Evolutionary conservation across 1,140 invertebrate genomes (phyloP), one percentile per base, ranked within the genome.

Genomic region (Cydia splendana): DNA sequence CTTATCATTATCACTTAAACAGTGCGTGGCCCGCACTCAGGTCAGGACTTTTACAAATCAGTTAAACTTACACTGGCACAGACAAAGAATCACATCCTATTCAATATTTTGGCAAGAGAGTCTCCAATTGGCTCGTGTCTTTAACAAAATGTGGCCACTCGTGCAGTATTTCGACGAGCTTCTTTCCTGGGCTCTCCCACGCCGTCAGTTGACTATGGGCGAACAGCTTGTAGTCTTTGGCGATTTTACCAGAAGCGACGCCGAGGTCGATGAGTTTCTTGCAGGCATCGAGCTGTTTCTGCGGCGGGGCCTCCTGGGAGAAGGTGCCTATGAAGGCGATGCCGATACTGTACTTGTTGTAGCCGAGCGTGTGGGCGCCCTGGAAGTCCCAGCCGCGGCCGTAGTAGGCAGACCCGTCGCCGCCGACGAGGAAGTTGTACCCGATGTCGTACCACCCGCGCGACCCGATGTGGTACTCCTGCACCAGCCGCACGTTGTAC

Each of bases 361-460:
- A 96, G 20, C 93, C 92, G 18, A 94, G 88, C 0, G 95, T 95
- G 81, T 97, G 96, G 0, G 95, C 94, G 0, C 96, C 96, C 3
- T 95, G 87, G 18, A 91, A 86, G 73, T 95, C 93, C 96, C 96
- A 97, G 5, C 96, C 96, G 30, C 94, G 91, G 1, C 94, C 96
- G 85, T 94, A 95, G 88, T 96, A 97, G 0, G 95, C 94, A 2
- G 94, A 94, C 0, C 96, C 96, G 84, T 97, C 96, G 20, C 96
- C 96, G 0, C 96, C 97, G 7, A 97, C 93, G 6, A 97, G 84
- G 83, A 97, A 98, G 84, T 96, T 97, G 83, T 96, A 96, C 0
- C 94, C 95, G 65, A 96, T 93, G 71, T 94, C 93, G 18, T 75
- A 81, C 92, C 92, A 94, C 0, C 91, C 84, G 45, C 92, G 94